Conservation (phyloP, 1,140 invertebrate species). For the Drosophila asahinai region DNA sequence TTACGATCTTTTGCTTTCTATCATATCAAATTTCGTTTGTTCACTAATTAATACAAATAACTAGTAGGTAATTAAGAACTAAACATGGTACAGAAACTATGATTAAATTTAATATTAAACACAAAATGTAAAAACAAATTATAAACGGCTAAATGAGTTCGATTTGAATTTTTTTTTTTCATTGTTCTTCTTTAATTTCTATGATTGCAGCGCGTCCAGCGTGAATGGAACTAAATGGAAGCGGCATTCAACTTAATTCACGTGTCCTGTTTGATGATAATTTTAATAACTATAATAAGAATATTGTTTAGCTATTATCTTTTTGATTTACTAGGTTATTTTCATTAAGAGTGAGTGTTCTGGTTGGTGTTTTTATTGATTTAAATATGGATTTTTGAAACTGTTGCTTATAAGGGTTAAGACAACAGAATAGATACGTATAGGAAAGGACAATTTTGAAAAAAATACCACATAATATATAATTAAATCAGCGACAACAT, state of each 20-base stretch:
- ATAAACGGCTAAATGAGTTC: conserved; percentile 40
- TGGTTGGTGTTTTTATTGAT: background rate
- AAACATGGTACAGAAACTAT: conserved; percentile 61
- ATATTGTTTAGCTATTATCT: conserved; percentile 32
- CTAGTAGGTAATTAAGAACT: conserved; percentile 66
- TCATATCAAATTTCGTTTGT: conserved; percentile 74
- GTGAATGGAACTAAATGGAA: conserved; percentile 11
- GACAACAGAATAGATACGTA: conserved; percentile 4
- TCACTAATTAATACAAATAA: conserved; percentile 65
- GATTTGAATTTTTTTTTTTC: conserved; percentile 14
- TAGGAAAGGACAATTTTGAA: background rate
- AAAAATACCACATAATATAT: conserved; percentile 14
- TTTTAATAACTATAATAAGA: conserved; percentile 33
- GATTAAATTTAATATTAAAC: conserved; percentile 48
- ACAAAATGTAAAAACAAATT: conserved; percentile 35
- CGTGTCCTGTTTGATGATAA: conserved; percentile 19
- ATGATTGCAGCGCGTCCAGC: conserved; percentile 31
- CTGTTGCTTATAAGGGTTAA: conserved; percentile 16
- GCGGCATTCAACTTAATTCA: conserved; percentile 21
- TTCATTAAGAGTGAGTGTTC: conserved; percentile 15
- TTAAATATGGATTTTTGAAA: background rate
- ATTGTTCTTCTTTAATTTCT: conserved; percentile 30
- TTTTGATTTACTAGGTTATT: conserved; percentile 20
- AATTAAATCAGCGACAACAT: conserved; percentile 31
- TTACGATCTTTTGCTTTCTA: conserved; percentile 54